Conservation (phyloP, 2,888 invertebrate species). For the Ellobium chinense region DNA sequence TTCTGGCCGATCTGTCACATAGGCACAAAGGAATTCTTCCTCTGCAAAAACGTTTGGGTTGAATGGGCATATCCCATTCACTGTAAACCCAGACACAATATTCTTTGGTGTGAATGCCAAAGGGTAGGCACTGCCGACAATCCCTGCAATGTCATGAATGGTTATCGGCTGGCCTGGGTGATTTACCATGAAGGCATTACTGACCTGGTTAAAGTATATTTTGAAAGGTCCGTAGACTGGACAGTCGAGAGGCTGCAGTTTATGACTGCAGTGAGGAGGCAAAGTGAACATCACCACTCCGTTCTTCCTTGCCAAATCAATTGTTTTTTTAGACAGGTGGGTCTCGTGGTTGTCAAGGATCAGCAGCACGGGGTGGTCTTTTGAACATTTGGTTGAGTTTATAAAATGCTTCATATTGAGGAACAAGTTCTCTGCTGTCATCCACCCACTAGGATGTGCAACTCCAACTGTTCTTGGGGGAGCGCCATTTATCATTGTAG, state of each 20-base stretch:
- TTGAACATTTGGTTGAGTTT: not conserved
- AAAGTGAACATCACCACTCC: constrained; percentile 4
- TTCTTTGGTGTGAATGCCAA: constrained; percentile 15
- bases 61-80: constrained; percentile 9
- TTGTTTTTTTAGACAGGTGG: constrained; percentile 6
- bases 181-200: constrained; percentile 20
- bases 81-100: constrained; percentile 7
- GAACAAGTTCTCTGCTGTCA: constrained; percentile 27
- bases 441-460: constrained; percentile 44
- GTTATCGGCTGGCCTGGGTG: constrained; percentile 18
- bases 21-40: not conserved
- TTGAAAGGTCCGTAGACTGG: constrained; percentile 38
- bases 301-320: constrained; percentile 3
- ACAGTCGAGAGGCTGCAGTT: constrained; percentile 39
- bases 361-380: constrained; percentile 1
- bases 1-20: not conserved
- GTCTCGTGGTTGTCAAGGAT: constrained; percentile 32
- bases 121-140: constrained; percentile 2
- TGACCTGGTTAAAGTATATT: not conserved
- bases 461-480: constrained; percentile 39
- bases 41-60: not conserved
- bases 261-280: constrained; percentile 40
- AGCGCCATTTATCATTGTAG: not conserved
- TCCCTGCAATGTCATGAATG: constrained; percentile 20
- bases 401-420: constrained; percentile 28